phyloP scores from a whole-genome alignment of 2,113 vertebrate genomes.

The Apus apus region DNA sequence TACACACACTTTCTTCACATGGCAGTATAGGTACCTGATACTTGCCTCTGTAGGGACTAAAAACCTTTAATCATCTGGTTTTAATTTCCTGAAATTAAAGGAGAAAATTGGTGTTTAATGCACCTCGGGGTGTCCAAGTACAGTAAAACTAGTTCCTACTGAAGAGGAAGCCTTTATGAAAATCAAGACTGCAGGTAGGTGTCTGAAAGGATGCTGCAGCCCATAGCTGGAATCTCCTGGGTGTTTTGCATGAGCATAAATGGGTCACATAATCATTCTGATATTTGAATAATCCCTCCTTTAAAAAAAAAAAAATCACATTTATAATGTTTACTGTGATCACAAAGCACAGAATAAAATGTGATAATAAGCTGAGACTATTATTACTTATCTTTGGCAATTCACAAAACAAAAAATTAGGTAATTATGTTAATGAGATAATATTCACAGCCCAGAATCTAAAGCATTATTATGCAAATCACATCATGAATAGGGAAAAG shows the following conservation, averaged over 20 bases:
- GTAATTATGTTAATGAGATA: conserved; percentile 65
- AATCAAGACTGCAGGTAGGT: not conserved
- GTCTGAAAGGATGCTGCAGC: not conserved
- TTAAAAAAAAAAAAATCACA: not conserved
- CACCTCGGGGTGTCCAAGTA: not conserved
- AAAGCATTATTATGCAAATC: conserved; percentile 62
- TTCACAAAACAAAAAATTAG: conserved; percentile 53
- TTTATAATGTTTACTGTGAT: conserved; percentile 29
- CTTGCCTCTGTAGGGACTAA: not conserved
- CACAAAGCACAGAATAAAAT: conserved; percentile 6
- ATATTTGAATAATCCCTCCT: not conserved
- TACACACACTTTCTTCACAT: not conserved
- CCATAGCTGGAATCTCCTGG: not conserved
- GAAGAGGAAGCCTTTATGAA: not conserved
- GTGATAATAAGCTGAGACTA: not conserved
- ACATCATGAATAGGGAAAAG: not conserved
- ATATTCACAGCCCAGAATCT: conserved; percentile 26
- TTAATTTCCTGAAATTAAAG: not conserved
- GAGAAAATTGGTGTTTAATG: not conserved
- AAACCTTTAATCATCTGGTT: not conserved
- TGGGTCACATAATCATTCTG: not conserved
- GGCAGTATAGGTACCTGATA: not conserved
- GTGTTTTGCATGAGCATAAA: not conserved
- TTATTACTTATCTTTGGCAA: conserved; percentile 43
- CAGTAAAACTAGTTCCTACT: not conserved